A percentile compares a stretch with the other conserved stretches of the same genome.
These are phyloP conservation scores for Stegastes partitus DNA, from an alignment of 2,113 vertebrate species.

Conservation along the genomic window DNA sequence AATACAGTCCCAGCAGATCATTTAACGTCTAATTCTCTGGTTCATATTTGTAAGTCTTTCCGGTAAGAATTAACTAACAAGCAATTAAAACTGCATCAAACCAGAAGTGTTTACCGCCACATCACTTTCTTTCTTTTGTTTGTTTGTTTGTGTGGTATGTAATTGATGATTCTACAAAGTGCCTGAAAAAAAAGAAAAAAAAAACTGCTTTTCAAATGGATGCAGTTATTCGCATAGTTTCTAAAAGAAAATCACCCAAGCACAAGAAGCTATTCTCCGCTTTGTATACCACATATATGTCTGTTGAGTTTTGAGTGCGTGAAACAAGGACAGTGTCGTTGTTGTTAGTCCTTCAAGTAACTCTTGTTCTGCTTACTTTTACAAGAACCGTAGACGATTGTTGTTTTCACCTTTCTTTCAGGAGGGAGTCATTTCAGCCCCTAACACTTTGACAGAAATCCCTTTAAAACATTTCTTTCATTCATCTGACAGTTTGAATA, in stretches of 20 bases:
- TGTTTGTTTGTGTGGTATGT: background rate
- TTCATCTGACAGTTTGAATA: slow-evolving; percentile 41
- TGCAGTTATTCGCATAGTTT: background rate
- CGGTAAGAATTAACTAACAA: no score
- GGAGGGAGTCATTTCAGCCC: background rate
- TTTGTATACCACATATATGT: background rate
- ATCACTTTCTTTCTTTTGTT: no score
- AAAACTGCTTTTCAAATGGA: background rate
- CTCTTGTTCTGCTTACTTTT: slow-evolving; percentile 3
- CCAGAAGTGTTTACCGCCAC: background rate
- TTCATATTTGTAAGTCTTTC: no score
- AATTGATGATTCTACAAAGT: no score
- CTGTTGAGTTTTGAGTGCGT: background rate
- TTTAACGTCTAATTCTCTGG: no score
- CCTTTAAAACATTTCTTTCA: slow-evolving; percentile 10
- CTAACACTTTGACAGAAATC: slow-evolving; percentile 10
- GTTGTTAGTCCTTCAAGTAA: background rate
- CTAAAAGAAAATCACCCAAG: slow-evolving; percentile 1
- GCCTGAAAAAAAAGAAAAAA: no score
- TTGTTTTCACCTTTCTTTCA: background rate
- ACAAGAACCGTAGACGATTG: background rate
- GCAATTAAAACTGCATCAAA: no score
- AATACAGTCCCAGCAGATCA: no score
- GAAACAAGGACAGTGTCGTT: slow-evolving; percentile 6
- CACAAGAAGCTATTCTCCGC: background rate